A percentile compares a stretch with the other conserved stretches of the same genome.
Conservation (phyloP, 2,888 invertebrate genomes). For the Antheraea assamensis region DNA sequence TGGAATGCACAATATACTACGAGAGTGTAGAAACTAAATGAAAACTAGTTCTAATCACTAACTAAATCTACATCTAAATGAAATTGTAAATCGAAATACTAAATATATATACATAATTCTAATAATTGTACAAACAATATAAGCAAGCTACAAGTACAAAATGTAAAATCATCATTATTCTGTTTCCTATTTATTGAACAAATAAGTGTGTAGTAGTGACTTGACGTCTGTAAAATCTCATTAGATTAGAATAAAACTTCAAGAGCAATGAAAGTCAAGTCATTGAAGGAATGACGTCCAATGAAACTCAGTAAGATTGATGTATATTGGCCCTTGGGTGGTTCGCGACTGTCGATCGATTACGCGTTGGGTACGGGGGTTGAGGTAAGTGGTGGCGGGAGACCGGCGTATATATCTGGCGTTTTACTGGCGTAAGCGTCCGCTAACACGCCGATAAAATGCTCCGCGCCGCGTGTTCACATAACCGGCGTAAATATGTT, state of each 20-base stretch:
- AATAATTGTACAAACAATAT: too few relatives aligned
- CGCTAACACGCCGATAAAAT: constrained; percentile 45
- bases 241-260: constrained; percentile 4
- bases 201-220: too few relatives aligned
- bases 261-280: constrained; percentile 15
- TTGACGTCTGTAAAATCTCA: neutral
- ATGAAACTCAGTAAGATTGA: constrained; percentile 26
- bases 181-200: too few relatives aligned
- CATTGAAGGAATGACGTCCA: constrained; percentile 14
- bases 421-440: constrained; percentile 54
- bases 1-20: too few relatives aligned
- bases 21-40: too few relatives aligned
- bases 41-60: too few relatives aligned
- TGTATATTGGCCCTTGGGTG: constrained; percentile 33
- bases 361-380: constrained; percentile 38
- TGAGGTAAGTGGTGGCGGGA: constrained; percentile 31
- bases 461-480: constrained; percentile 29
- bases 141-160: too few relatives aligned
- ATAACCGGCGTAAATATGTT: constrained; percentile 40
- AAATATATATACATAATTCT: too few relatives aligned
- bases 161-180: too few relatives aligned
- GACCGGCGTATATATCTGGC: constrained; percentile 47
- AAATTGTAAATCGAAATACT: too few relatives aligned
- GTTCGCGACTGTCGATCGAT: constrained; percentile 59
- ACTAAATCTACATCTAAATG: too few relatives aligned